Conservation (phyloP, 2,113 vertebrate species). For the Ophiodon elongatus region DNA sequence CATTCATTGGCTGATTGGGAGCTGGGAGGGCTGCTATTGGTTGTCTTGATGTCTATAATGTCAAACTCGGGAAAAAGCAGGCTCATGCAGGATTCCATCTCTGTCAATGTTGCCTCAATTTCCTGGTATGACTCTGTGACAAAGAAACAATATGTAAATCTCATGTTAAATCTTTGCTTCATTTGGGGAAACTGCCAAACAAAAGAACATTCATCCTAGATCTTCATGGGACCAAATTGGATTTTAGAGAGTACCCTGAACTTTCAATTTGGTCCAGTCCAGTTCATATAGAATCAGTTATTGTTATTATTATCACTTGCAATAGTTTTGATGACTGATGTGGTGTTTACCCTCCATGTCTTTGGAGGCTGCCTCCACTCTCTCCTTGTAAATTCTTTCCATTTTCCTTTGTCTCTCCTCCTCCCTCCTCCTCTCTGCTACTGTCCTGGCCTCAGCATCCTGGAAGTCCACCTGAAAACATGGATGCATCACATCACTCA, state of each 20-base stretch:
- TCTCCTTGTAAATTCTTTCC: constrained; percentile 89
- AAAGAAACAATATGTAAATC: constrained; percentile 2
- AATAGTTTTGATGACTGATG: neutral
- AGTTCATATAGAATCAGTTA: neutral
- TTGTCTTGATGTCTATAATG: neutral
- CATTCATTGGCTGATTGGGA: neutral
- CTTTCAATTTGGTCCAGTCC: neutral
- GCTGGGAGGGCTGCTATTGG: neutral
- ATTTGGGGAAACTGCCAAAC: neutral
- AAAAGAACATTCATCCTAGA: neutral
- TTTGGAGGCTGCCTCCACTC: constrained; percentile 84
- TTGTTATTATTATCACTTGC: neutral
- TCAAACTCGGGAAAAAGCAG: constrained; percentile 87
- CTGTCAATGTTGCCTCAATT: constrained; percentile 85
- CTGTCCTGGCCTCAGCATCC: constrained; percentile 87
- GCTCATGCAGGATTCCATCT: constrained; percentile 91
- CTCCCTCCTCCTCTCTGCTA: constrained; percentile 88
- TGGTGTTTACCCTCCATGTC: constrained; percentile 89
- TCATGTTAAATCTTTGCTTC: neutral
- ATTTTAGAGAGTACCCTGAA: neutral
- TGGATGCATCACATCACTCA: neutral
- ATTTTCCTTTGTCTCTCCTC: constrained; percentile 89
- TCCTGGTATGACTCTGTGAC: constrained; percentile 87
- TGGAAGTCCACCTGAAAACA: constrained; percentile 92
- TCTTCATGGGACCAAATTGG: neutral